These are phyloP conservation scores for Nycticebus coucang DNA, from an alignment of 2,113 vertebrate species.

Conservation along the genomic window DNA sequence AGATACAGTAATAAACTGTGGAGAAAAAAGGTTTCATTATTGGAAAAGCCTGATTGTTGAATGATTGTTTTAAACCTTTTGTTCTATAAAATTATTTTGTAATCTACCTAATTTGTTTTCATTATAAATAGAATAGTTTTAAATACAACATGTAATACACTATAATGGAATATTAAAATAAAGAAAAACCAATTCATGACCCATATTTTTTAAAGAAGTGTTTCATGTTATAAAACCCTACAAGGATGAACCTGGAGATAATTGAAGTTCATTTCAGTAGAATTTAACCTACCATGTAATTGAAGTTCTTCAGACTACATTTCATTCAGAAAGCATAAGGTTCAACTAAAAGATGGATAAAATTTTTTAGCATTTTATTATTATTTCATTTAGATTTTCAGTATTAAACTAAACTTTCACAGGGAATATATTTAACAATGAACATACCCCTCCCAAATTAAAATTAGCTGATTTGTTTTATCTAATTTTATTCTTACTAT, in stretches of 20 bases:
- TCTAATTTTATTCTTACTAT: not conserved
- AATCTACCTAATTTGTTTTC: not conserved
- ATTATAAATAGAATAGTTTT: conserved; percentile 27
- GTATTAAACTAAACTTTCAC: conserved; percentile 25
- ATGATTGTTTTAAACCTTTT: conserved; percentile 15
- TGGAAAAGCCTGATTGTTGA: conserved; percentile 29
- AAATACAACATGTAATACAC: not conserved
- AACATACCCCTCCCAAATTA: not conserved
- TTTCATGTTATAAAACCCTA: conserved; percentile 6
- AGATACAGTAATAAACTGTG: not conserved
- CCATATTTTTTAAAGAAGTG: conserved; percentile 10
- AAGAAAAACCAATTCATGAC: not conserved
- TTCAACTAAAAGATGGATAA: conserved; percentile 15
- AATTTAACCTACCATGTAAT: not conserved
- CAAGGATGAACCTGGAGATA: not conserved
- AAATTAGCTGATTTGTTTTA: conserved; percentile 18
- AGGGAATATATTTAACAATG: not conserved
- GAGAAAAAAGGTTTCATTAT: not conserved
- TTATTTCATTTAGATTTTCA: conserved; percentile 30
- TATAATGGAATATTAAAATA: conserved; percentile 30
- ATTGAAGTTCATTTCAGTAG: not conserved
- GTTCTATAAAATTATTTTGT: conserved; percentile 22
- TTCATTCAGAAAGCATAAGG: conserved; percentile 39
- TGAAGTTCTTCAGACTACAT: not conserved
- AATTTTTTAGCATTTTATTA: conserved; percentile 20